Evolutionary conservation across 2,888 invertebrate genomes (phyloP), one percentile per base, ranked within the genome.

Genomic region (Hypena proboscidalis): DNA sequence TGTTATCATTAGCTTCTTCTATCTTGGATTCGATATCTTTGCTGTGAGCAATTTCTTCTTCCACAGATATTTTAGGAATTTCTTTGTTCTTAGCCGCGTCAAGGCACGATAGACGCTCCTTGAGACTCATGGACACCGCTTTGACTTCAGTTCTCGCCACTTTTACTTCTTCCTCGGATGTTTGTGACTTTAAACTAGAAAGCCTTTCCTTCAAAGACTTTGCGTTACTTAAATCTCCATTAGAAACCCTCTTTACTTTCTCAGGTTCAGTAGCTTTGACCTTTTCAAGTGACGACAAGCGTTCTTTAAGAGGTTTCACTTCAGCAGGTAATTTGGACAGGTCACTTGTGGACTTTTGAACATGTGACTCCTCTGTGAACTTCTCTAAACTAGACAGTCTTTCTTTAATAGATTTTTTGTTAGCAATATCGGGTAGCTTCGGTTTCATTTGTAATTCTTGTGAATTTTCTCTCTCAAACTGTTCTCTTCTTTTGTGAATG

Each of bases 401-500:
- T 74, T 95, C 95, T 74, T 95, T 95, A 45, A 95, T 94, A 37
- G 94, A 94, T 79, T 93, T 94, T 55, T 94, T 91, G 58, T 93
- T 93, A 13, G 90, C 85, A 54, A 95, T 93, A 67, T 95, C 94
- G 77, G 93, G 92, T 62, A 89, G 66, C 65, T 93, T 93, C 52
- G 92, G 83, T 70, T 92, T 92, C 34, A 75, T 77, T 65, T 85
- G 88, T 45, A 84, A 74, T 70, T 93, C 92, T 58, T 86, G 90
- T 20, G 91, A 91, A 61, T 92, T 92, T 63, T 94, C 94, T 61
- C 93, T 93, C 80, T 97, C 97, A 68, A 97, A 97, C 47, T 97
- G 93, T 80, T 96, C 96, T 65, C 96, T 94, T 62, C 96, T 92
- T 84, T 96, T 96, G 43, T 94, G 92, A 58, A 97, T 95, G 76